phyloP scores from a whole-genome alignment of 2,113 vertebrate genomes.

The Tenebrosternarchus preto region DNA sequence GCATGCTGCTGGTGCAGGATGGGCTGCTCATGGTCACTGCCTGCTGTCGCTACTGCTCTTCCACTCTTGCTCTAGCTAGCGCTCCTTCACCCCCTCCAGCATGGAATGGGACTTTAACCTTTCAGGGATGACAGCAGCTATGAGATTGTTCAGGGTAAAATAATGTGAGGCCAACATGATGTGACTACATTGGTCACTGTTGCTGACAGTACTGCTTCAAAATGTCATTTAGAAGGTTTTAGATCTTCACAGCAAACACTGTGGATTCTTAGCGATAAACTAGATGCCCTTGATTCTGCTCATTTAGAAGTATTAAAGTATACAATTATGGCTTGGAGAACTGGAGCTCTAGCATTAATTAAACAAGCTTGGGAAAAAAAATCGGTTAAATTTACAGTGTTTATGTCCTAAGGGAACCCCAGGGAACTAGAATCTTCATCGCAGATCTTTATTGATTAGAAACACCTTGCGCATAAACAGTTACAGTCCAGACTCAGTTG shows the following conservation, averaged over 20 bases:
- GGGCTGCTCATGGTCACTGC: neutral
- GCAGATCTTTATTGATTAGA: neutral
- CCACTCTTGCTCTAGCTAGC: neutral
- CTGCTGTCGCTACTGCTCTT: neutral
- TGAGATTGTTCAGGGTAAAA: neutral
- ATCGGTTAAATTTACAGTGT: too few species aligned
- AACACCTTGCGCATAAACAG: neutral
- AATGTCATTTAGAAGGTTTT: conserved; percentile 55
- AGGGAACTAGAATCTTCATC: too few species aligned
- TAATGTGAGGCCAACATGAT: conserved; percentile 10
- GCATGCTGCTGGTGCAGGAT: neutral
- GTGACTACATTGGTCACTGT: neutral
- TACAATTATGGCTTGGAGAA: neutral
- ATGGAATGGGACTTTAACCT: conserved; percentile 51
- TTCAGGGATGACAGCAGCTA: conserved; percentile 46
- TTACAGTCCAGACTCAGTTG: too few species aligned
- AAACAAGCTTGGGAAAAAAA: too few species aligned
- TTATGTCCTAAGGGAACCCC: too few species aligned
- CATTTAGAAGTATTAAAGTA: too few species aligned
- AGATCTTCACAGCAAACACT: conserved; percentile 2
- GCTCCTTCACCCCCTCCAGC: conserved; percentile 6
- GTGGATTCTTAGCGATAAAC: neutral
- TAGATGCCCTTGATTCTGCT: too few species aligned
- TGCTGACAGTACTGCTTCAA: conserved; percentile 49
- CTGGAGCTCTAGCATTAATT: too few species aligned